Percentiles rank a stretch among this genome's conserved stretches.
phyloP scores from a whole-genome alignment of 2,888 invertebrate genomes.

The Acanthoscelides obtectus region DNA sequence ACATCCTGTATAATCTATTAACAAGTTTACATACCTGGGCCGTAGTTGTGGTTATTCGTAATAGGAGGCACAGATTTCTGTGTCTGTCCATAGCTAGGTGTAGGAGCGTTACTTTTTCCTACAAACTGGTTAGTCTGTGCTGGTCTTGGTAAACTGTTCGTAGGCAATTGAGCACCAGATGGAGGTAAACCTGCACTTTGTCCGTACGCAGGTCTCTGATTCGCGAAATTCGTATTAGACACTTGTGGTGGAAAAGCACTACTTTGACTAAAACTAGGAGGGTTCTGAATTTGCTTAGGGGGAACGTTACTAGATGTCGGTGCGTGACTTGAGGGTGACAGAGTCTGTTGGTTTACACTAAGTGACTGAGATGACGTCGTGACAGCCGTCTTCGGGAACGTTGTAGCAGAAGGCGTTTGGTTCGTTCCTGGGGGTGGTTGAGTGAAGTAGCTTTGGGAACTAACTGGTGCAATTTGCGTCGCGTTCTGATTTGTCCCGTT shows the following conservation, averaged over 20 bases:
- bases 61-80: not conserved
- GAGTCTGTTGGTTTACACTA: not conserved
- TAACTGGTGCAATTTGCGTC: not conserved
- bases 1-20: not conserved
- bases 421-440: not conserved
- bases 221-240: not conserved
- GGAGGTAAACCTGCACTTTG: not conserved
- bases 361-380: not conserved
- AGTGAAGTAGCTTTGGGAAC: not conserved
- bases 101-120: not conserved
- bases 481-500: not conserved
- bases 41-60: not conserved
- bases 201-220: not conserved
- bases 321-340: not conserved
- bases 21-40: not conserved
- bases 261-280: slow-evolving; percentile 12
- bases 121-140: not conserved
- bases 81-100: not conserved
- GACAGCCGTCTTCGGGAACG: not conserved
- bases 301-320: not conserved
- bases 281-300: not conserved
- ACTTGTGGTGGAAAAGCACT: slow-evolving; percentile 23
- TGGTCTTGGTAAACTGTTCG: not conserved
- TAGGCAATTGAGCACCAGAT: not conserved
- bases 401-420: not conserved